Percentiles rank a stretch among this genome's conserved stretches.
Evolutionary conservation across 1,140 invertebrate genomes (phyloP).

Genomic region (Sitodiplosis mosellana): DNA sequence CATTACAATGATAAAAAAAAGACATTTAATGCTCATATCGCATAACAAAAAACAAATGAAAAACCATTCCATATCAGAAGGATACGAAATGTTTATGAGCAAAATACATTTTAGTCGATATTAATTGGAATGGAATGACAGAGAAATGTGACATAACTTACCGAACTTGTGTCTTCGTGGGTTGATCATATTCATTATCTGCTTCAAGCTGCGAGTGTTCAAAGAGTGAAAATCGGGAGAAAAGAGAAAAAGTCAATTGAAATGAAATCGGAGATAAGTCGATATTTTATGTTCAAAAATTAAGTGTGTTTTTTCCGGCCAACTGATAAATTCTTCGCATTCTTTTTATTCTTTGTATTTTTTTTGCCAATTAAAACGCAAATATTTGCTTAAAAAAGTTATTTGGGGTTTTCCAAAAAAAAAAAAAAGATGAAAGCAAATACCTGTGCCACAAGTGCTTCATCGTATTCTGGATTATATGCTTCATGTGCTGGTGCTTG

Average conservation of each 20-base stretch:
- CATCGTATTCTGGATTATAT: constrained; percentile 22
- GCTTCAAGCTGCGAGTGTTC: constrained; percentile 19
- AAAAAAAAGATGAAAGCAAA: not conserved
- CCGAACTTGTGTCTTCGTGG: constrained; percentile 24
- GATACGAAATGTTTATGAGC: not conserved
- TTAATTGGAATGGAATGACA: not conserved
- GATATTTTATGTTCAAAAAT: too few relatives aligned
- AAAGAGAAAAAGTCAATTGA: not conserved
- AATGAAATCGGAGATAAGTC: not conserved
- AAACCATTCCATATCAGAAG: not conserved
- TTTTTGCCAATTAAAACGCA: not conserved
- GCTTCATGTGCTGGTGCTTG: not conserved
- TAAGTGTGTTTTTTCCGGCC: too few relatives aligned
- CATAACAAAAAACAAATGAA: too few relatives aligned
- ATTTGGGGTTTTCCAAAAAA: too few relatives aligned
- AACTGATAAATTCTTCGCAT: too few relatives aligned
- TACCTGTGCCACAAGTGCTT: constrained; percentile 21
- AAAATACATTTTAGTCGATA: not conserved
- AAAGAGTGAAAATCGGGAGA: not conserved
- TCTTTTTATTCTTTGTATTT: too few relatives aligned
- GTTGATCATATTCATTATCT: constrained; percentile 20
- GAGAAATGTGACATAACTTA: constrained; percentile 11
- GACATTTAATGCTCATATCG: not conserved
- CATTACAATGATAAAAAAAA: not conserved
- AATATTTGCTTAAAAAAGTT: too few relatives aligned